Evolutionary conservation across 1,140 invertebrate species (phyloP).

Genomic region (Calephelis nemesis): DNA sequence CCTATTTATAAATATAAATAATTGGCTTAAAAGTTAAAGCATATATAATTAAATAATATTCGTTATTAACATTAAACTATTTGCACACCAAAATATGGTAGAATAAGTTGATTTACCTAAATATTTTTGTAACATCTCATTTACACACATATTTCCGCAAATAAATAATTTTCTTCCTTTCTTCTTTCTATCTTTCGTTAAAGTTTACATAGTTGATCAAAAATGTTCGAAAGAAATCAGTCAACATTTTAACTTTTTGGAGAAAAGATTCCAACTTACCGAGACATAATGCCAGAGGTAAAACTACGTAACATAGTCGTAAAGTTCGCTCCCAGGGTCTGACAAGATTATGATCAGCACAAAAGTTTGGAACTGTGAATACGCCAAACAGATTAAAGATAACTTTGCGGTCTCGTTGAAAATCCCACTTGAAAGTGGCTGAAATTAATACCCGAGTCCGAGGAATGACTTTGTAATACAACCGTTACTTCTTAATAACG

Average conservation of each 20-base stretch:
- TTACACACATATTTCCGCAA: no score
- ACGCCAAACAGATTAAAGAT: slow-evolving; percentile 47
- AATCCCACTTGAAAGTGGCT: slow-evolving; percentile 67
- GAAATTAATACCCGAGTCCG: slow-evolving; percentile 28
- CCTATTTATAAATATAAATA: no score
- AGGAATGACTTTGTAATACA: slow-evolving; percentile 23
- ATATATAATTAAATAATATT: no score
- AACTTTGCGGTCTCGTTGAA: slow-evolving; percentile 42
- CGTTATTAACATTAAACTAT: no score
- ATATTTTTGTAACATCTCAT: no score
- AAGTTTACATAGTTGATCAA: no score
- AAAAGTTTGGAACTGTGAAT: slow-evolving; percentile 57
- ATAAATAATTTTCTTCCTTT: no score
- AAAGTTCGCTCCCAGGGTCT: slow-evolving; percentile 55
- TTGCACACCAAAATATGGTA: no score
- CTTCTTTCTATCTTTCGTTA: no score
- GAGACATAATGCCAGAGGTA: slow-evolving; percentile 14
- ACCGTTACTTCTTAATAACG: slow-evolving; percentile 21
- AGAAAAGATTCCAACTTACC: slow-evolving; percentile 10
- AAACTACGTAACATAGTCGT: slow-evolving; percentile 14
- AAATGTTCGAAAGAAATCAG: no score
- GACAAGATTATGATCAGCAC: slow-evolving; percentile 59
- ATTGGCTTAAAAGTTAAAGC: no score
- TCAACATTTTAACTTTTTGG: neutral
- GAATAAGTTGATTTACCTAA: no score